Base-by-base conservation (phyloP, 1,140 invertebrate species). In the Aphaenogaster rudis region DNA sequence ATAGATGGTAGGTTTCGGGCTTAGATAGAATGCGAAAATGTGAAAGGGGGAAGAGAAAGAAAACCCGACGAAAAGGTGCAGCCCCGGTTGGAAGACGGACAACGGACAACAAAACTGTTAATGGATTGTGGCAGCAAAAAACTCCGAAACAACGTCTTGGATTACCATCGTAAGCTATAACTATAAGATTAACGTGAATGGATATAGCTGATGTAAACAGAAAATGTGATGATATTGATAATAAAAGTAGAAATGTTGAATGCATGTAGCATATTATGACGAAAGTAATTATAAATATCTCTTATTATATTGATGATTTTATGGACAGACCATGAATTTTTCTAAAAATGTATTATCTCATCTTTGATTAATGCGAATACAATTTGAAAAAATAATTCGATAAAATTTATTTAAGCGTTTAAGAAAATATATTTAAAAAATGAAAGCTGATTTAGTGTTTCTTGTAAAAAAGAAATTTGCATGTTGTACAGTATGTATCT, bases 21-120 rank as follows among this genome's bases (percentile, higher is more conserved):
- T 89, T 64, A 21, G 61, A 64, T 42, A 57, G 33, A 54, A 74
- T 57, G 11, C 54, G 76, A 69, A 80, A 54, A 59, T 39, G 36
- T 61, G 79, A 59, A 50, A 36, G 61, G 42, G 66, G n/a, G 67
- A 69, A 39, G 54, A 59, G 57, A 61, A 63, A 77, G 78, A 86
- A 72, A 91, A 84, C 48, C 28, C 28, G n/a, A 2, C n/a, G 15
- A 39, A 15, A 64, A 87, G 67, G 61, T 64, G 50, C 52, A 61
- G 72, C 57, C 9, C 8, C 52, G 50, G 42, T 72, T 45, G 21
- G 36, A 54, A 59, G 66, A 71, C 52, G 57, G 28, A 28, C 54
- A 59, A 87, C 52, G 77, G 78, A 87, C 61, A 88, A 90, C 87
- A 87, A 87, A 88, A 88, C 67, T 76, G 79, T 85, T 88, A 88